Percentiles rank a stretch among this genome's conserved stretches.
Evolutionary conservation across 2,888 invertebrate species (phyloP).

Genomic region (Idaea dimidiata): DNA sequence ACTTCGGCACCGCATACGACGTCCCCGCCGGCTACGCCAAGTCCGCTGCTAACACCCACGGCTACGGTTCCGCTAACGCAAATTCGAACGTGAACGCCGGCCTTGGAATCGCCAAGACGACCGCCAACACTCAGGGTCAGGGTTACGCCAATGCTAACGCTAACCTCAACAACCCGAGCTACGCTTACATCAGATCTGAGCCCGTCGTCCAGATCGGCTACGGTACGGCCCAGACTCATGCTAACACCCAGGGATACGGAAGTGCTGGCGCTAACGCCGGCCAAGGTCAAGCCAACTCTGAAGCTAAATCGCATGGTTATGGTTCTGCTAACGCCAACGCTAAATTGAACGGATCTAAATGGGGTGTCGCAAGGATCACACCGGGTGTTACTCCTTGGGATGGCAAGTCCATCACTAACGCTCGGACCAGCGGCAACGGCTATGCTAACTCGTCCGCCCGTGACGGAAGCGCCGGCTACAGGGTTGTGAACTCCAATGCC

Average conservation of each 20-base stretch:
- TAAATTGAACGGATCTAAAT: constrained; percentile 23
- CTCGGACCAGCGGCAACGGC: constrained; percentile 51
- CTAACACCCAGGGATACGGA: constrained; percentile 34
- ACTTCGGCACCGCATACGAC: constrained; percentile 61
- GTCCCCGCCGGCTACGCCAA: constrained; percentile 43
- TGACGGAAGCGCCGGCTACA: constrained; percentile 47
- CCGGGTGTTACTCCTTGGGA: constrained; percentile 23
- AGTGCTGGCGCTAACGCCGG: constrained; percentile 16
- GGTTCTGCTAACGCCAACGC: constrained; percentile 40
- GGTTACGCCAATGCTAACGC: constrained; percentile 47
- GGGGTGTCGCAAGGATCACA: constrained; percentile 16
- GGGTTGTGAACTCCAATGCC: constrained; percentile 53
- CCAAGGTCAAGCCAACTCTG: constrained; percentile 29
- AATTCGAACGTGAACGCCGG: constrained; percentile 32
- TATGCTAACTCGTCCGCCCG: constrained; percentile 54
- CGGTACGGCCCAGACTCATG: constrained; percentile 34
- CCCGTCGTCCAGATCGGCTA: constrained; percentile 32
- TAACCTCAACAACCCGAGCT: constrained; percentile 42
- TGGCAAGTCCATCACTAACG: constrained; percentile 46
- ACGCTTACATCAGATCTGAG: constrained; percentile 41
- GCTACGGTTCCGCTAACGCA: constrained; percentile 36
- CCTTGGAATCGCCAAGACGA: constrained; percentile 37
- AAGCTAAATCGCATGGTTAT: constrained; percentile 36
- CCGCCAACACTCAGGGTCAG: constrained; percentile 44
- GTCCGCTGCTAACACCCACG: constrained; percentile 33